Evolutionary conservation across 2,797 vertebrate genomes (phyloP), one percentile per base, ranked within the genome.

Genomic region (Enteromius viviparus): DNA sequence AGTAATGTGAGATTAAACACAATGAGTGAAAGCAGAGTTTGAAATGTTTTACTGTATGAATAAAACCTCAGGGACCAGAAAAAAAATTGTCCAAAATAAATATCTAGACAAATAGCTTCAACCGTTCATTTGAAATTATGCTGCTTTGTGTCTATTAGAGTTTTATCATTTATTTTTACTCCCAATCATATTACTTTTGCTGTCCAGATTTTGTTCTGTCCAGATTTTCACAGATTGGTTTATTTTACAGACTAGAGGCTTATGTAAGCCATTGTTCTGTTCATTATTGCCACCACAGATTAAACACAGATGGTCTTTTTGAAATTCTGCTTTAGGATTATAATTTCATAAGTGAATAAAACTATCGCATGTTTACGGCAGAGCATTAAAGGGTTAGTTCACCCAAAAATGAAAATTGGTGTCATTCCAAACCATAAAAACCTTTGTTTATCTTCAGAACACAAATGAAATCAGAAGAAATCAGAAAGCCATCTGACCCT

Each of bases 1-100:
- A 51, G 29, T 75, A 21, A 51, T 74, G 21, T 17, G 32, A 64
- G 58, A 69, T 69, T 3, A 78, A 78, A 34, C 62, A 77, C 58
- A 29, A 29, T 62, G 26, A 60, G n/a, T 40, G 26, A 40, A 32
- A 29, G 71, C 40, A 3, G 29, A 53, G 40, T 75, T n/a, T 26
- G 6, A 51, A 51, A 53, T 65, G 9, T 19, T 26, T 37, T 26
- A 58, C 55, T 58, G n/a, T 58, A 29, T 40, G 5, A 37, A 37
- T 69, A n/a, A 68, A n/a, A 26, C 21, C 10, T 45, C 60, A 53
- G 58, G 1, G 9, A 14, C 45, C 45, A 37, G n/a, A 62, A 81
- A 49, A 49, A n/a, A 58, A 40, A 37, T 53, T n/a, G 17, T 42
- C 68, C 10, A 17, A 81, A 81, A 34, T 23, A 19, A 62, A 21